Conservation (phyloP, 1,140 invertebrate genomes). For the Drosophila ficusphila region DNA sequence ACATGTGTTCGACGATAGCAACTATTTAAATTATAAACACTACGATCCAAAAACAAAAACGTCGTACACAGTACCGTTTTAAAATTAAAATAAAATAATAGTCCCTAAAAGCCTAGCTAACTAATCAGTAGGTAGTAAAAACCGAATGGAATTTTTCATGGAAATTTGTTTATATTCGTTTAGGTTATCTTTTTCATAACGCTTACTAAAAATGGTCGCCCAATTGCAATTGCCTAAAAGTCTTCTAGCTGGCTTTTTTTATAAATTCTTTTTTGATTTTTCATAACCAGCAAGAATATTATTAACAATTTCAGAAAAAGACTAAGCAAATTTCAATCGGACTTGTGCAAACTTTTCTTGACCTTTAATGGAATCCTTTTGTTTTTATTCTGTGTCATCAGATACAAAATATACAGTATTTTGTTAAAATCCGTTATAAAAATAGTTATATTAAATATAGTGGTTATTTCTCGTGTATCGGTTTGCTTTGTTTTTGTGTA, state of each 20-base stretch:
- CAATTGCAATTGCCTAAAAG: conserved; percentile 10
- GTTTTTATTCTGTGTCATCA: conserved; percentile 58
- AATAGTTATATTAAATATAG: conserved; percentile 70
- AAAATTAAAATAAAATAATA: conserved; percentile 51
- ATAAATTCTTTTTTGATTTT: no score
- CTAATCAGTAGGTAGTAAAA: conserved; percentile 58
- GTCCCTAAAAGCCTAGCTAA: conserved; percentile 45
- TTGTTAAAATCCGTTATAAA: conserved; percentile 71
- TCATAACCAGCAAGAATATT: no score
- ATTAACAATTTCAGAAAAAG: no score
- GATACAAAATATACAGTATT: conserved; percentile 52
- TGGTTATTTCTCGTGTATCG: conserved; percentile 48
- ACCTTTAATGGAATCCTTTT: conserved; percentile 62
- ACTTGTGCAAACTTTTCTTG: conserved; percentile 35
- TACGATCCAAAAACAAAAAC: conserved; percentile 55
- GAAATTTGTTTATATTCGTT: conserved; percentile 50
- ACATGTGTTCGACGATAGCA: conserved; percentile 29
- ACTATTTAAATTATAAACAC: conserved; percentile 33
- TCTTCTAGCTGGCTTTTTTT: neutral
- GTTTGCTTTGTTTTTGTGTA: conserved; percentile 53
- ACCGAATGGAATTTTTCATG: conserved; percentile 58
- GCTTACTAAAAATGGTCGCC: conserved; percentile 43
- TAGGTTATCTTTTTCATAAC: conserved; percentile 22
- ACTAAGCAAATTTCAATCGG: conserved; percentile 2
- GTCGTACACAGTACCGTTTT: conserved; percentile 64